Evolutionary conservation across 2,888 invertebrate genomes (phyloP).

Genomic region (Heteromurus nitidus): DNA sequence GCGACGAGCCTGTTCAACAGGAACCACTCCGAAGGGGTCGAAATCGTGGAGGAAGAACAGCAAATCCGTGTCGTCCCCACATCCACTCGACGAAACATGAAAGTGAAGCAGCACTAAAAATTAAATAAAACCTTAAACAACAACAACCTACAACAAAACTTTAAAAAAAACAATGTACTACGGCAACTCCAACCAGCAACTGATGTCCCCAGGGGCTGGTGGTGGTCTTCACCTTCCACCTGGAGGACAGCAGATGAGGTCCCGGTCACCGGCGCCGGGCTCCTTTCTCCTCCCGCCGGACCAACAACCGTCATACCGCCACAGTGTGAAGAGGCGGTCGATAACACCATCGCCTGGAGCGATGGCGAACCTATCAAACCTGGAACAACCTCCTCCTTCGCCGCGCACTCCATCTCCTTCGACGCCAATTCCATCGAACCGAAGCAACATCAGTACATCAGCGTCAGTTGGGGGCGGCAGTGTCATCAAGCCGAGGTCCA

Average conservation of each 20-base stretch:
- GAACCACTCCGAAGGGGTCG: neutral
- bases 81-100: neutral
- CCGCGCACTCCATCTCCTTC: neutral
- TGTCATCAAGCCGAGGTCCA: constrained; percentile 28
- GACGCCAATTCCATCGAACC: constrained; percentile 11
- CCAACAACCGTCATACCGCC: constrained; percentile 10
- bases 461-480: neutral
- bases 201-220: neutral
- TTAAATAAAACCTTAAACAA: neutral
- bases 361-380: constrained; percentile 30
- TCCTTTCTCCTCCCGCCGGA: constrained; percentile 34
- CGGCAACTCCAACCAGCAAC: neutral
- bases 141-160: too few species aligned
- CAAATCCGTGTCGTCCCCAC: neutral
- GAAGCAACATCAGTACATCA: constrained; percentile 3
- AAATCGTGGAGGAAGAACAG: neutral
- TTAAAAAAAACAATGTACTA: neutral
- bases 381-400: constrained; percentile 14
- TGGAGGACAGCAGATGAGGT: too few species aligned
- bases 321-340: constrained; percentile 30
- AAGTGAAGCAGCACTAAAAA: neutral
- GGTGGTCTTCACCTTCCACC: too few species aligned
- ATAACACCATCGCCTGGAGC: constrained; percentile 48
- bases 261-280: too few species aligned
- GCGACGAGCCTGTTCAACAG: neutral